Evolutionary conservation across 2,888 invertebrate species (phyloP), one percentile per base, ranked within the genome.

Genomic region (Eupithecia tripunctaria): DNA sequence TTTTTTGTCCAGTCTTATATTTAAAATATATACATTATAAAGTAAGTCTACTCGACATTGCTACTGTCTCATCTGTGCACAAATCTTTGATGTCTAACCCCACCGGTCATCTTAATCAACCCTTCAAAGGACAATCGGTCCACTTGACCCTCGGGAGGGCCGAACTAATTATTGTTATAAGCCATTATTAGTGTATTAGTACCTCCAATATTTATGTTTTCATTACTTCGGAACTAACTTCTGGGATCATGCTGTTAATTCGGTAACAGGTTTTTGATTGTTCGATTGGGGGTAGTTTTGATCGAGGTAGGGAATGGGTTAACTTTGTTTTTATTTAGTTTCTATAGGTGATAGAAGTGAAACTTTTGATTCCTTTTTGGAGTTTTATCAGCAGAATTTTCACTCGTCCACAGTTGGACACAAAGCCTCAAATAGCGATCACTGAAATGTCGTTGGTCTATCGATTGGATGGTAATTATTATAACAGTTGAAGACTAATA

Each of bases 71-170:
- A 62, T 81, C 80, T 82, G 64, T 36, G 25, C 66, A 5, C 56
- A 73, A 68, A 36, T 80, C 78, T 78, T n/a, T 67, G 29, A 67
- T 27, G 71, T 70, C 79, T 83, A 80, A 82, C 84, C 86, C 86
- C 85, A 82, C 85, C 85, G 92, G 92, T 89, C 92, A 91, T 94
- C 93, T 94, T 92, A 93, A 93, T 93, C 92, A 91, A 91, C 92
- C 93, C 92, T 89, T 91, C 91, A 90, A 91, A 91, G 93, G 91
- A 91, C 93, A 90, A 93, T 91, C 92, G 91, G 86, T 85, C 85
- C 84, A 85, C 88, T 91, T 90, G 90, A 91, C 91, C 92, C 91
- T 84, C 56, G 87, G 89, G 86, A 51, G 47, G 79, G 75, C 85
- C 81, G 83, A 91, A 90, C 91, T 92, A 92, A 93, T 93, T 92